These are phyloP conservation scores for Cheirogaleus major DNA, from an alignment of 2,797 vertebrate species.

Conservation along the genomic window DNA sequence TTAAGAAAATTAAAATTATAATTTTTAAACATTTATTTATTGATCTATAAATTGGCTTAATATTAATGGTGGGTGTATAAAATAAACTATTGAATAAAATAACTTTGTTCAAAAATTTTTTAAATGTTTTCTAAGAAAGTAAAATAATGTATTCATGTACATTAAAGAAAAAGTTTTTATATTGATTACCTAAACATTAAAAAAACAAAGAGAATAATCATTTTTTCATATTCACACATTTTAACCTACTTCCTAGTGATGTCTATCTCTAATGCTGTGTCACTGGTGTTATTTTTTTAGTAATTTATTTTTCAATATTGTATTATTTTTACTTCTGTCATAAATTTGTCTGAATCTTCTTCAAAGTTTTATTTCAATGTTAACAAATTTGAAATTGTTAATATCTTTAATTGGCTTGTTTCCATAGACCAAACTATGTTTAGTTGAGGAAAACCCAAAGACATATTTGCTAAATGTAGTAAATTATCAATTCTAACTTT, in stretches of 20 bases:
- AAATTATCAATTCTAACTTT: not conserved
- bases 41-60: not conserved
- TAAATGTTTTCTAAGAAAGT: not conserved
- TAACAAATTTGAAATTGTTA: not conserved
- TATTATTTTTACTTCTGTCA: not conserved
- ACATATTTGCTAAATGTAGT: not conserved
- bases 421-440: not conserved
- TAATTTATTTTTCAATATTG: not conserved
- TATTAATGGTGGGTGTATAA: not conserved
- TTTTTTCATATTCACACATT: not conserved
- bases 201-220: not conserved
- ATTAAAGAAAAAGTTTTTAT: not conserved
- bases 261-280: not conserved
- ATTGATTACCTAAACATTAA: not conserved
- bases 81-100: not conserved
- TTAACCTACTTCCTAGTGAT: not conserved
- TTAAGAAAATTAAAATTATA: not conserved
- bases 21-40: not conserved
- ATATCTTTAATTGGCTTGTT: not conserved
- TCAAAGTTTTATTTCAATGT: not conserved
- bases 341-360: not conserved
- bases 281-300: not conserved
- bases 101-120: not conserved
- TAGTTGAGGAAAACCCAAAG: not conserved
- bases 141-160: not conserved